Conservation (phyloP, 1,140 invertebrate genomes). For the Drosophila pandora region DNA sequence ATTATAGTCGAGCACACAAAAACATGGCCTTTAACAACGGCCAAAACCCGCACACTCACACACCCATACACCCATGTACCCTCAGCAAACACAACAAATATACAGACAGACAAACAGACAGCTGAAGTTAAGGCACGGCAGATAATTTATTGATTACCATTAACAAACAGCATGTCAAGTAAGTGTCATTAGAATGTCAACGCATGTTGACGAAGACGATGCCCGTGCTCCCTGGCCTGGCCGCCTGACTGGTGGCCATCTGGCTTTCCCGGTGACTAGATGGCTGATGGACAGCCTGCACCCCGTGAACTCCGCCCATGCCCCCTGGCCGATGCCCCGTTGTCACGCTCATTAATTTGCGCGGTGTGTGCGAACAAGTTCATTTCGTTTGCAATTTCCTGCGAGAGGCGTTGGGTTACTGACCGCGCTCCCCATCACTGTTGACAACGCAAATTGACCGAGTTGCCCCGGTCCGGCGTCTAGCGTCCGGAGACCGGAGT, state of each 20-base stretch:
- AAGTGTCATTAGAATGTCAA: slow-evolving; percentile 74
- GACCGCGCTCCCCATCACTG: slow-evolving; percentile 59
- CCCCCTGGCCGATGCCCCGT: slow-evolving; percentile 1
- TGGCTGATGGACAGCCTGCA: slow-evolving; percentile 24
- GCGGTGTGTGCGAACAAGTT: slow-evolving; percentile 67
- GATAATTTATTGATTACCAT: slow-evolving; percentile 75
- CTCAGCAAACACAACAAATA: no score
- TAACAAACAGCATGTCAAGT: slow-evolving; percentile 71
- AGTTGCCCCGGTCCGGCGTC: slow-evolving; percentile 7
- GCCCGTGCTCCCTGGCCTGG: slow-evolving; percentile 9
- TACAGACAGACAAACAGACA: not conserved
- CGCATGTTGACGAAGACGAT: slow-evolving; percentile 54
- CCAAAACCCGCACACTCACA: slow-evolving; percentile 13
- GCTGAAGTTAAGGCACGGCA: slow-evolving; percentile 15
- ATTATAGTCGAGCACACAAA: slow-evolving; percentile 60
- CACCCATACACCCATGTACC: no score
- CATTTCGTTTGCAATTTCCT: slow-evolving; percentile 70
- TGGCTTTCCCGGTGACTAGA: slow-evolving; percentile 14
- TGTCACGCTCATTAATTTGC: slow-evolving; percentile 70
- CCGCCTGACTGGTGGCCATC: slow-evolving; percentile 17
- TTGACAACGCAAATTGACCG: slow-evolving; percentile 67
- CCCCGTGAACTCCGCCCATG: not conserved
- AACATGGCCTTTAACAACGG: slow-evolving; percentile 51
- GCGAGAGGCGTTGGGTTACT: slow-evolving; percentile 48
- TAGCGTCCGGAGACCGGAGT: not conserved